A percentile compares a stretch with the other conserved stretches of the same genome.
phyloP scores from a whole-genome alignment of 2,797 vertebrate genomes.

The Coreius guichenoti region DNA sequence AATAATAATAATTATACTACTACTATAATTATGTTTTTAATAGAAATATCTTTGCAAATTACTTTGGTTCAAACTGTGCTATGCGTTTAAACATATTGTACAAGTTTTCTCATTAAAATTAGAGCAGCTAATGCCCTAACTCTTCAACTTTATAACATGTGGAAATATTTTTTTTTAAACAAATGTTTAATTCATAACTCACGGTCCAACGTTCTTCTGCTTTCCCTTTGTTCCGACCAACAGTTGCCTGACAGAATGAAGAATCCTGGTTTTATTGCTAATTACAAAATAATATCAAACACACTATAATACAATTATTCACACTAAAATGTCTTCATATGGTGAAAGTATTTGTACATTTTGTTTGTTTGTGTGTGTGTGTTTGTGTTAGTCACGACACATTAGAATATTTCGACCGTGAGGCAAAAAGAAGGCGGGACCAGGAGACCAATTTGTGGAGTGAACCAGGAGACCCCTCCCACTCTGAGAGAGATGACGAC shows the following conservation, averaged over 20 bases:
- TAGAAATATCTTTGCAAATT: background rate
- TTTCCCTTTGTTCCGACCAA: background rate
- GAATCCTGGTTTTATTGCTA: background rate
- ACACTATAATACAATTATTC: background rate
- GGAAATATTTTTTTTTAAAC: background rate
- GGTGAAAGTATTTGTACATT: background rate
- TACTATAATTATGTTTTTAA: background rate
- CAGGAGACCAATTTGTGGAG: constrained; percentile 87
- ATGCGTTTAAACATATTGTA: background rate
- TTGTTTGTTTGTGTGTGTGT: constrained; percentile 51
- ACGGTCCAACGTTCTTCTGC: background rate
- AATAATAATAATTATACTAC: background rate
- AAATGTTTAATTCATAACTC: background rate
- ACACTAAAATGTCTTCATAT: background rate
- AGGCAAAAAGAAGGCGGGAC: constrained; percentile 81
- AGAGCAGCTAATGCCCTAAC: background rate
- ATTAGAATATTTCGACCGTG: constrained; percentile 81
- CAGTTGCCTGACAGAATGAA: background rate
- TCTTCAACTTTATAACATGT: background rate
- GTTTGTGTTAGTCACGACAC: constrained; percentile 74
- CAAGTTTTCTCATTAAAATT: background rate
- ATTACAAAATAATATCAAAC: background rate
- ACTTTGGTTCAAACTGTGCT: background rate
- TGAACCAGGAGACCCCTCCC: constrained; percentile 81
- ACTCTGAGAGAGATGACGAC: constrained; percentile 82